Evolutionary conservation across 2,888 invertebrate species (phyloP).

Genomic region (Ornithoptera priamus): DNA sequence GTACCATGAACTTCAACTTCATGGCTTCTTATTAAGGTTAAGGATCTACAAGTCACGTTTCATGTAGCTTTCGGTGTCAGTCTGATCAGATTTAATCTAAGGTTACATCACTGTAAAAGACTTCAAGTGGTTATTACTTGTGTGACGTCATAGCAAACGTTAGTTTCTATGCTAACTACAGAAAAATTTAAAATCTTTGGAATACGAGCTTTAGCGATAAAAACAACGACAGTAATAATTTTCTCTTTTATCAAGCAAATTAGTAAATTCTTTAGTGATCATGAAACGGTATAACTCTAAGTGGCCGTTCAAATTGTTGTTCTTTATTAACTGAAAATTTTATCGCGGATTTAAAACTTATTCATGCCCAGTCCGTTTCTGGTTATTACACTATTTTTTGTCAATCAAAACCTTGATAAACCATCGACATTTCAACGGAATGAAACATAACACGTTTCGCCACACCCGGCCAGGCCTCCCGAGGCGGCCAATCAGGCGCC

Average conservation of each 20-base stretch:
- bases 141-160: neutral
- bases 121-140: neutral
- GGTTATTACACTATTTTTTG: conserved; percentile 42
- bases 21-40: conserved; percentile 29
- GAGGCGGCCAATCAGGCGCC: conserved; percentile 59
- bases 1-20: too few relatives aligned
- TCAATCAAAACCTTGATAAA: conserved; percentile 42
- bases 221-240: neutral
- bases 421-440: conserved; percentile 46
- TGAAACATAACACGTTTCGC: conserved; percentile 57
- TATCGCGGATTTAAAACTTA: neutral
- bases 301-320: neutral
- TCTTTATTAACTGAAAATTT: neutral
- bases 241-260: neutral
- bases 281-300: neutral
- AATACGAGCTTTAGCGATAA: too few relatives aligned
- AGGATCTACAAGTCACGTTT: conserved; percentile 42
- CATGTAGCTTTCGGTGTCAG: conserved; percentile 38
- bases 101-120: conserved; percentile 15
- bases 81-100: conserved; percentile 34
- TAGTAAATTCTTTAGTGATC: neutral
- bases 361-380: conserved; percentile 40
- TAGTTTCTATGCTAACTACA: neutral
- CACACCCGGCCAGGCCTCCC: conserved; percentile 76
- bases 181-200: too few relatives aligned